These are phyloP conservation scores for Lacanobia wlatinum DNA, from an alignment of 2,888 invertebrate species.

Conservation along the genomic window DNA sequence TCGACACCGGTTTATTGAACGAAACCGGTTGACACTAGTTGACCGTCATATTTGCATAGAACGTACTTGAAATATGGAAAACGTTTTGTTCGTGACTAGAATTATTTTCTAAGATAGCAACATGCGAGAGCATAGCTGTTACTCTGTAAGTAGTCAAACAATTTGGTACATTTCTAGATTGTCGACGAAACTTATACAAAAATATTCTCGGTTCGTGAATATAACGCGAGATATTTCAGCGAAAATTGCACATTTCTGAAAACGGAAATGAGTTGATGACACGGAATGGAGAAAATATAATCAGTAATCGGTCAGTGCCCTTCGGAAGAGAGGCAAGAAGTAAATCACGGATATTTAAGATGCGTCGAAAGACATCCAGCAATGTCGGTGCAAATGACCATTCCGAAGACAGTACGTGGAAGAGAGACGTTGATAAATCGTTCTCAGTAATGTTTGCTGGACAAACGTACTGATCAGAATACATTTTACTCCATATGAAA, in stretches of 20 bases:
- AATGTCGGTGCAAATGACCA: slow-evolving; percentile 72
- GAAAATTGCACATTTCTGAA: slow-evolving; percentile 16
- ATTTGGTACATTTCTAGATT: neutral
- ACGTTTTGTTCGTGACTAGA: slow-evolving; percentile 68
- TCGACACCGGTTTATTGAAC: slow-evolving; percentile 72
- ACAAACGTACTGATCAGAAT: slow-evolving; percentile 64
- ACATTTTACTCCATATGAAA: slow-evolving; percentile 63
- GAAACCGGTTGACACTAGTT: slow-evolving; percentile 67
- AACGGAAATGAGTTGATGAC: slow-evolving; percentile 54
- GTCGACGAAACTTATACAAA: neutral
- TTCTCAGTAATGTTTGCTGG: slow-evolving; percentile 61
- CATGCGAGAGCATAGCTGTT: slow-evolving; percentile 20
- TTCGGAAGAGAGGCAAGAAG: slow-evolving; percentile 43
- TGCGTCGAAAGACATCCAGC: slow-evolving; percentile 70
- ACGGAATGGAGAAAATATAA: slow-evolving; percentile 52
- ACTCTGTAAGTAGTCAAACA: slow-evolving; percentile 9
- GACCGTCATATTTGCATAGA: slow-evolving; percentile 75
- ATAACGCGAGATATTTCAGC: slow-evolving; percentile 8
- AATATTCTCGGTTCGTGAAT: neutral
- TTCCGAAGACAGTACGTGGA: slow-evolving; percentile 68
- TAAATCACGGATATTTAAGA: slow-evolving; percentile 71
- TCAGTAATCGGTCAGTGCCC: slow-evolving; percentile 32
- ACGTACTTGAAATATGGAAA: slow-evolving; percentile 71
- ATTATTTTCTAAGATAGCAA: slow-evolving; percentile 56
- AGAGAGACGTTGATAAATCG: slow-evolving; percentile 74